Conservation (phyloP, 2,113 vertebrate species). For the Tapirus terrestris region DNA sequence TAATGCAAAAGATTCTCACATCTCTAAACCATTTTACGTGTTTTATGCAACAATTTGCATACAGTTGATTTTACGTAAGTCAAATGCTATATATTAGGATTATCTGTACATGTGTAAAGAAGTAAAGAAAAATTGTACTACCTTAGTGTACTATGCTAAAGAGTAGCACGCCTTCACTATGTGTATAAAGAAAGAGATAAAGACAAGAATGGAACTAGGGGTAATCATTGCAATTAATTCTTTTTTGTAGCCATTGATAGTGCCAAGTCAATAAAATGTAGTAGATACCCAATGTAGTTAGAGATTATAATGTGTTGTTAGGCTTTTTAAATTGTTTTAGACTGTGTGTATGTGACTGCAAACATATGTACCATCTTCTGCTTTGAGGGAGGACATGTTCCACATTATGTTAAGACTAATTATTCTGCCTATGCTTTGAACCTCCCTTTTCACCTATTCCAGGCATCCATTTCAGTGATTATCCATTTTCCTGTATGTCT, state of each 20-base stretch:
- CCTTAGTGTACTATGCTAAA: neutral
- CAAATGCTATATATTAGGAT: slow-evolving; percentile 12
- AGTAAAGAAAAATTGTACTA: neutral
- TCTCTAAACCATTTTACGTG: slow-evolving; percentile 21
- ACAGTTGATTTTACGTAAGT: slow-evolving; percentile 19
- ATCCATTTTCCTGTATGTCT: neutral
- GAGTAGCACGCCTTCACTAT: neutral
- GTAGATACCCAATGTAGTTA: neutral
- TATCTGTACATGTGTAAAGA: slow-evolving; percentile 16
- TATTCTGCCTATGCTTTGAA: neutral
- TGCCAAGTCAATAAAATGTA: neutral
- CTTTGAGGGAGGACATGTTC: neutral
- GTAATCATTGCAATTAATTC: neutral
- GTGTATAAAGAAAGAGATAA: neutral
- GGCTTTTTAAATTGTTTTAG: neutral
- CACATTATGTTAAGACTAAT: neutral
- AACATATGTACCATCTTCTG: neutral
- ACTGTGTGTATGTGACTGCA: neutral
- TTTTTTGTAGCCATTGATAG: neutral
- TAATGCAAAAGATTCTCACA: neutral
- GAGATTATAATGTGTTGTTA: neutral
- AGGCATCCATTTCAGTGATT: neutral
- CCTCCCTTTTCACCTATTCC: neutral
- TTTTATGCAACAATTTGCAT: slow-evolving; percentile 14
- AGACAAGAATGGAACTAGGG: neutral